These are phyloP conservation scores for Propithecus perrieri DNA, from an alignment of 2,797 vertebrate genomes.

Conservation along the genomic window DNA sequence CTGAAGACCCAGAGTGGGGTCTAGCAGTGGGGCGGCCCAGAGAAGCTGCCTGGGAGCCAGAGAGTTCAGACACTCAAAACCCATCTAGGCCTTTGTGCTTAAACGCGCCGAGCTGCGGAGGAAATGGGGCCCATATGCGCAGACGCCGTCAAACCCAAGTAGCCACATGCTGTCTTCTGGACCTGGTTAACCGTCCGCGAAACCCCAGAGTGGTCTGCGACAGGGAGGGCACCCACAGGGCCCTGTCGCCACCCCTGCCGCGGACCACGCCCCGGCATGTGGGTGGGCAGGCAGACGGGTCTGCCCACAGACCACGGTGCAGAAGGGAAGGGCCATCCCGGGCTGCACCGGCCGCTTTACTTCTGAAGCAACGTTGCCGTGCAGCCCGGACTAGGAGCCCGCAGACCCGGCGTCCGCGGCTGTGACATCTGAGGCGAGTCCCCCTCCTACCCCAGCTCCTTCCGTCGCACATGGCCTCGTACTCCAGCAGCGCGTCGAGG, in stretches of 20 bases:
- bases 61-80: not conserved
- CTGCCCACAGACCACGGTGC: not conserved
- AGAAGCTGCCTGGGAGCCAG: not conserved
- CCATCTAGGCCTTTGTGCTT: not conserved
- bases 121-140: slow-evolving; percentile 62
- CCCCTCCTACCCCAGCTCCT: not conserved
- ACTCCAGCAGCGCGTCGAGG: not conserved
- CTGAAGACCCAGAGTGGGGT: slow-evolving; percentile 7
- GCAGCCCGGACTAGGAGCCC: not conserved
- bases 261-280: not conserved
- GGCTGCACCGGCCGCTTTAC: not conserved
- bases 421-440: not conserved
- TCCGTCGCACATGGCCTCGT: not conserved
- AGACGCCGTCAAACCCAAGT: slow-evolving; percentile 42
- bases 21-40: not conserved
- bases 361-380: not conserved
- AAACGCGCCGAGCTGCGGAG: not conserved
- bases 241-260: not conserved
- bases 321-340: not conserved
- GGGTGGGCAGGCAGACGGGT: not conserved
- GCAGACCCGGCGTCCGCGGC: not conserved
- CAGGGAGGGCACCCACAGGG: not conserved
- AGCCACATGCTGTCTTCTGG: slow-evolving; percentile 59
- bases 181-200: slow-evolving; percentile 52
- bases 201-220: slow-evolving; percentile 65